Base-by-base conservation (phyloP, 1,140 invertebrate species). In the Araneus ventricosus region DNA sequence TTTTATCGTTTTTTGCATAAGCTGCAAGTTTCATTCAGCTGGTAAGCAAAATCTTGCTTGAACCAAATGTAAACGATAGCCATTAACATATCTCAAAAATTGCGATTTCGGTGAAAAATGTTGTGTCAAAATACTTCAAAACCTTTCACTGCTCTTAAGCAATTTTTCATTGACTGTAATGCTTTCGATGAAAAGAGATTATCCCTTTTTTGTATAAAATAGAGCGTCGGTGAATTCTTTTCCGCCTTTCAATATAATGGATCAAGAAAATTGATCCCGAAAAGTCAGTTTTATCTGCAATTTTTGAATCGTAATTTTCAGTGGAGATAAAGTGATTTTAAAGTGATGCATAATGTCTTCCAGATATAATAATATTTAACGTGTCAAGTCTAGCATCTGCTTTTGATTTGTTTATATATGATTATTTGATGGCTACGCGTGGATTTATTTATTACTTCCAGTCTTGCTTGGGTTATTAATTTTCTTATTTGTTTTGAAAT, bases 221-320 rank as follows among this genome's bases (percentile, higher is more conserved):
- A n/a, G n/a, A n/a, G n/a, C n/a, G n/a, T 57, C 84, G 0, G 24
- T 30, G 10, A 57, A 59, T 85, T 37, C 84, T 41, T 85, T 85
- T 17, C 45, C 39, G 14, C 84, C 82, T 52, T 85, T 57, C 59
- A 24, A 20, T 39, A 20, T 67, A 88, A 67, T 85, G n/a, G 45
- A 52, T 39, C 39, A 45, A 30, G 86, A 88, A 67, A 88, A 88
- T 88, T 37, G 59, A 67, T 67, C 39, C 41, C 61, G 20, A 67
- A 39, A 88, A 63, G 86, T 67, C 86, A 88, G 17, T 67, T 67
- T 88, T 39, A 67, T 61, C 34, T 88, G 86, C 86, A 88, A 88
- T 67, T 52, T 20, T 30, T 6, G 34, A 67, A 88, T 67, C 30
- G 39, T 88, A 85, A 57, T 85, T 85, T 27, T 34, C 6, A 30